Base-by-base conservation (phyloP, 2,888 invertebrate genomes). In the Camptogramma bilineatum region DNA sequence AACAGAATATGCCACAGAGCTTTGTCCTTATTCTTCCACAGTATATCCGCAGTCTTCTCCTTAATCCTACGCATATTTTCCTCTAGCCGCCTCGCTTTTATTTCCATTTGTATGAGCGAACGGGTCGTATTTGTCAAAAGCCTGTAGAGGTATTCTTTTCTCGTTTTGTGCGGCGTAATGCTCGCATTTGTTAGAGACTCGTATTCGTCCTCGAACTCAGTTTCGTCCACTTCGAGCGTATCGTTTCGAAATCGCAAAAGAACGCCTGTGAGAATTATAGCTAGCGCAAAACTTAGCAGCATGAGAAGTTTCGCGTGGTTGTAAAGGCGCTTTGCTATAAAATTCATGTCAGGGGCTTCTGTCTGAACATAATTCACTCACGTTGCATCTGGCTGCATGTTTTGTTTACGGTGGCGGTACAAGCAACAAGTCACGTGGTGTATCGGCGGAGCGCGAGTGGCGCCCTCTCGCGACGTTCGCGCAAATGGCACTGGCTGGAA, bases 31-130 rank as follows among this genome's bases (percentile, higher is more conserved):
- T 93, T 90, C 83, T 93, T 93, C 93, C 93, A 93, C 84, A 93
- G 88, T 88, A 93, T 90, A 90, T 93, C 93, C 78, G 91, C 88
- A 80, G 93, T 93, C 84, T 90, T 92, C 85, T 93, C 93, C 82
- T 91, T 93, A 88, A 93, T 93, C 87, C 93, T 88, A 82, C 93
- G 93, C 88, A 93, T 93, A 89, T 93, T 93, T 91, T 93, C 93
- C 83, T 93, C 90, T 75, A 93, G 88, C 86, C 93, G 83, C 84
- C 93, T 88, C 68, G 93, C 93, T 86, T 93, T 93, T 89, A 93
- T 93, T 89, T 93, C 93, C 93, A 93, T 93, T 86, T 93, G 93
- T 91, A 93, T 93, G 84, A 93, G 92, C 69, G 93, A 93, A 76
- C 93, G 93, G 77, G 93, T 93, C 77, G 93, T 93, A 88, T 94